Base-by-base conservation (phyloP, 1,140 invertebrate species). In the Scaptodrosophila lebanonensis region DNA sequence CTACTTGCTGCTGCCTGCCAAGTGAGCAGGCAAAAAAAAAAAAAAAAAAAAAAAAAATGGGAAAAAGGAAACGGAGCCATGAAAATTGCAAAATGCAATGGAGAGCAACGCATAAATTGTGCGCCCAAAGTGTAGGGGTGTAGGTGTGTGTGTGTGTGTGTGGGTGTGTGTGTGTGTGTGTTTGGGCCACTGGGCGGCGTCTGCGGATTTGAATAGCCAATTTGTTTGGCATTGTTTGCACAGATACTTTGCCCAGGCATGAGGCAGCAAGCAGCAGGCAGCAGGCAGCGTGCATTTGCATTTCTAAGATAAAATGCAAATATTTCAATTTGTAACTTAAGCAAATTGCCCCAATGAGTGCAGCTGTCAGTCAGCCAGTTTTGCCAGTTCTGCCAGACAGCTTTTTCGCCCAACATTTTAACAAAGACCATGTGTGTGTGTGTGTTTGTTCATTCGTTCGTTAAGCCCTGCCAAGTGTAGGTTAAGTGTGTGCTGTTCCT, bases 241-340 rank as follows among this genome's bases (percentile, higher is more conserved):
- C 69, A 71, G 72, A 76, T 66, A 67, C 65, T 50, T 17, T 50
- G 33, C 54, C 11, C 20, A 20, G 33, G n/a, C 25, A 3, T 27
- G 43, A 7, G 32, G 27, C 8, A 8, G 22, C 20, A 48, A 22
- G 33, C 13, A n/a, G 25, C 1, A 7, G 18, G 18, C 0, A 1
- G 15, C 17, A 15, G 47, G 47, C n/a, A 53, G 49, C 35, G 18
- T 30, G 43, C 57, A 76, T 83, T 83, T 77, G 71, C 70, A 83
- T 83, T 83, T 76, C 77, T 76, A 77, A 83, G 77, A 83, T 83
- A 83, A 83, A 83, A 83, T 83, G 77, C 77, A 83, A 83, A 83
- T 83, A 83, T 83, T 83, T 83, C 77, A 83, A 83, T 83, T 83
- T 83, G 77, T 83, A 83, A 83, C 77, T 83, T 83, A 83, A 77